A percentile compares a stretch with the other conserved stretches of the same genome.
phyloP scores from a whole-genome alignment of 2,888 invertebrate genomes.

The Creontiades dilutus region DNA sequence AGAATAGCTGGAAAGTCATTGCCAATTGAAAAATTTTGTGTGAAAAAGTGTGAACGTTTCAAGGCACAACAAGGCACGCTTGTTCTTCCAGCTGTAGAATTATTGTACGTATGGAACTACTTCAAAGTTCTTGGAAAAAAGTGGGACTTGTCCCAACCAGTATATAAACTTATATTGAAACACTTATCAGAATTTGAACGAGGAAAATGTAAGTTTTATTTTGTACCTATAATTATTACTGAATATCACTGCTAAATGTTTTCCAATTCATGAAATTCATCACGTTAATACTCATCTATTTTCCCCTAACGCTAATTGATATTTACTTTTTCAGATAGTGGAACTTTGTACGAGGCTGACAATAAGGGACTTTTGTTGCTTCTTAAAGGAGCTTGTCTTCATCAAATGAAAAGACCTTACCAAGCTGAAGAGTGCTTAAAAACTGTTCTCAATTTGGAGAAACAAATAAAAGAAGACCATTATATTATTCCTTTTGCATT shows the following conservation, averaged over 20 bases:
- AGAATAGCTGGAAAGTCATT: conserved; percentile 97
- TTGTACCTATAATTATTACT: not conserved
- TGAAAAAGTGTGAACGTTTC: conserved; percentile 91
- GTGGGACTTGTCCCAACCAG: conserved; percentile 82
- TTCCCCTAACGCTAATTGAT: not conserved
- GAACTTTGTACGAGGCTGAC: conserved; percentile 79
- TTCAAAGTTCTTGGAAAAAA: conserved; percentile 90
- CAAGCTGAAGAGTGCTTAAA: conserved; percentile 88
- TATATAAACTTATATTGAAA: conserved; percentile 84
- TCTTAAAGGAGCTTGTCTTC: conserved; percentile 90
- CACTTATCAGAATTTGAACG: conserved; percentile 78
- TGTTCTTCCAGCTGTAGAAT: conserved; percentile 90
- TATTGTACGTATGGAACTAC: conserved; percentile 95
- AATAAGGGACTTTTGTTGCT: conserved; percentile 87
- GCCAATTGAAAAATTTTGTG: conserved; percentile 97
- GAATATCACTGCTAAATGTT: not conserved
- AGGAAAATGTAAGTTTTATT: conserved; percentile 76
- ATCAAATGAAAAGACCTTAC: conserved; percentile 87
- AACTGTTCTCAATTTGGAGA: conserved; percentile 84
- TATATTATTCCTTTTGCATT: conserved; percentile 92
- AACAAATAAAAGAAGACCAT: conserved; percentile 88
- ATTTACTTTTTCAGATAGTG: conserved; percentile 66
- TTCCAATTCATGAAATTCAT: not conserved
- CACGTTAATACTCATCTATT: not conserved
- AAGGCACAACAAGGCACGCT: conserved; percentile 86